Base-by-base conservation (phyloP, 2,888 invertebrate genomes). In the Polyploca ridens region DNA sequence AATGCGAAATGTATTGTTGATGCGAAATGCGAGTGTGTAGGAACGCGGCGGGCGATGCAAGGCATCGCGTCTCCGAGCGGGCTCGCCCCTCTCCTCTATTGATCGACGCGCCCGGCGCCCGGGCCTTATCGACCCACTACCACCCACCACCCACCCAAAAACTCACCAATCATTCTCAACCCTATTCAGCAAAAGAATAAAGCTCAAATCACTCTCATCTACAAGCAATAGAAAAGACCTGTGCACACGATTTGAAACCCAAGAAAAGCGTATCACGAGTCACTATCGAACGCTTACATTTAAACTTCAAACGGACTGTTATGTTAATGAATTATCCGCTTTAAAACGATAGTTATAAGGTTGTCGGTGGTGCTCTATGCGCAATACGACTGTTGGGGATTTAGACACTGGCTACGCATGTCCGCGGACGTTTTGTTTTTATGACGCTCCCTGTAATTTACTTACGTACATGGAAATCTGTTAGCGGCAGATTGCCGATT, bases 381-480 rank as follows among this genome's bases (percentile, higher is more conserved):
- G 85, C 88, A 82, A 80, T 80, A 81, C 74, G 81, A 76, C 82
- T 76, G 73, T 84, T 81, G 74, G 75, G 78, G 79, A 80, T 84
- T 81, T 74, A 80, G 80, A 82, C 82, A 82, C 84, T 82, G 83
- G 87, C 82, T 90, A 94, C 94, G 94, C 93, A 93, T 93, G 94
- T 93, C 91, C 90, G 78, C 77, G 77, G 78, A 78, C 79, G 79
- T 84, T 84, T 86, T 85, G 82, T 87, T 86, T 86, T 86, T 84
- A 83, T 79, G 78, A 79, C 78, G 78, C 77, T 71, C 72, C 64
- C 74, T 76, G 76, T 78, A 78, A 81, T 79, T 75, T 71, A 69
- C 70, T 71, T 71, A 72, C 19, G 19, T 54, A 54, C 69, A 74
- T 75, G 72, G 61, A 63, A 65, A 65, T 66, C 49, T 62, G 57